Conservation (phyloP, 1,140 invertebrate species). For the Drosophila takahashii region DNA sequence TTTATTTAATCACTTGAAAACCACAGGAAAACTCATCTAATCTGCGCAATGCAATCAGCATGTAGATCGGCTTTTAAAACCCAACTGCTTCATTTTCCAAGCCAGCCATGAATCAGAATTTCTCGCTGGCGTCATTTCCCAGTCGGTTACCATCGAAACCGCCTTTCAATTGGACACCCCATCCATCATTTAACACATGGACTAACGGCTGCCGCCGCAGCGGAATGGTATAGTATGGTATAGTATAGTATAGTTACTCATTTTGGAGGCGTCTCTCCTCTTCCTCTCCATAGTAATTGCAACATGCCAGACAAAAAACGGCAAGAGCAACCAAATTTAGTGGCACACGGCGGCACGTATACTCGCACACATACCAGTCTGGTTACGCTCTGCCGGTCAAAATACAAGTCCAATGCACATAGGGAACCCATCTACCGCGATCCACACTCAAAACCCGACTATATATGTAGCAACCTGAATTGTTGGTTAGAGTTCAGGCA, state of each 20-base stretch:
- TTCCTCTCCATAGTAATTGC: slow-evolving; percentile 49
- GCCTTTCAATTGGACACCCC: slow-evolving; percentile 50
- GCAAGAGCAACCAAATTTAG: slow-evolving; percentile 56
- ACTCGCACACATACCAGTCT: slow-evolving; percentile 56
- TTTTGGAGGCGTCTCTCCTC: slow-evolving; percentile 42
- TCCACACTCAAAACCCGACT: slow-evolving; percentile 17
- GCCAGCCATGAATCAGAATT: slow-evolving; percentile 28
- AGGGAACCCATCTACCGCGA: slow-evolving; percentile 33
- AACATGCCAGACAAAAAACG: slow-evolving; percentile 59
- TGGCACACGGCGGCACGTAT: slow-evolving; percentile 52
- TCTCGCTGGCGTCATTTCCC: slow-evolving; percentile 30
- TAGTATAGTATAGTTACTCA: slow-evolving; percentile 34
- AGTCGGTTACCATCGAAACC: slow-evolving; percentile 41
- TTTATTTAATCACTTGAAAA: background rate
- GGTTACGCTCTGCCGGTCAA: slow-evolving; percentile 75
- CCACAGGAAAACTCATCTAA: background rate
- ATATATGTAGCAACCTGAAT: slow-evolving; percentile 23
- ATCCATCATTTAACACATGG: slow-evolving; percentile 57
- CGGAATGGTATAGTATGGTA: background rate
- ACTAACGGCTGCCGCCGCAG: slow-evolving; percentile 29
- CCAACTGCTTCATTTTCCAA: slow-evolving; percentile 2
- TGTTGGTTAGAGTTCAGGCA: slow-evolving; percentile 48
- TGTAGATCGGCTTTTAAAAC: slow-evolving; percentile 17
- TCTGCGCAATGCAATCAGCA: slow-evolving; percentile 1
- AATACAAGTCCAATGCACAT: slow-evolving; percentile 60